phyloP scores from a whole-genome alignment of 2,113 vertebrate species.

The Tetrax tetrax region DNA sequence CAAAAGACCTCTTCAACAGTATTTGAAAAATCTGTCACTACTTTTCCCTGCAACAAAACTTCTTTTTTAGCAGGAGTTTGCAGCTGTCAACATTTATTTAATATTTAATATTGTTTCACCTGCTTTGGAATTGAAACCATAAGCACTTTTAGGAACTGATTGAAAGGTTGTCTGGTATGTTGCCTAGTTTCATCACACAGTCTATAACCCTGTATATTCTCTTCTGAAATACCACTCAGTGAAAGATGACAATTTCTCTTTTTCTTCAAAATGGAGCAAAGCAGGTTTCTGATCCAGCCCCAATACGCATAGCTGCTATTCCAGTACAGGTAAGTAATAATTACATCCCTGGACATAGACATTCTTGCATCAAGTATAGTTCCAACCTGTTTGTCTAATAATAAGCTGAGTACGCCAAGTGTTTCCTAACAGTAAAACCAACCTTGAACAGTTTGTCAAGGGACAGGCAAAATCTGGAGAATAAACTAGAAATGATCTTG shows the following conservation, averaged over 20 bases:
- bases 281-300: not conserved
- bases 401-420: not conserved
- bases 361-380: not conserved
- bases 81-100: conserved; percentile 27
- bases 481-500: not conserved
- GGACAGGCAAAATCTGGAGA: not conserved
- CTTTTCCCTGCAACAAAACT: not conserved
- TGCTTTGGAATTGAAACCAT: conserved; percentile 9
- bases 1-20: conserved; percentile 1
- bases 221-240: not conserved
- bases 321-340: not conserved
- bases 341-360: not conserved
- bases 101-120: conserved; percentile 58
- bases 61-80: conserved; percentile 1
- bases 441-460: conserved; percentile 24
- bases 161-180: conserved; percentile 6
- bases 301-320: not conserved
- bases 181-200: not conserved
- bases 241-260: not conserved
- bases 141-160: conserved; percentile 28
- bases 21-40: not conserved
- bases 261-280: not conserved
- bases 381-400: not conserved
- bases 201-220: not conserved
- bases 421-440: conserved; percentile 2